These are phyloP conservation scores for Sorex araneus DNA, from an alignment of 2,113 vertebrate genomes.

Conservation along the genomic window DNA sequence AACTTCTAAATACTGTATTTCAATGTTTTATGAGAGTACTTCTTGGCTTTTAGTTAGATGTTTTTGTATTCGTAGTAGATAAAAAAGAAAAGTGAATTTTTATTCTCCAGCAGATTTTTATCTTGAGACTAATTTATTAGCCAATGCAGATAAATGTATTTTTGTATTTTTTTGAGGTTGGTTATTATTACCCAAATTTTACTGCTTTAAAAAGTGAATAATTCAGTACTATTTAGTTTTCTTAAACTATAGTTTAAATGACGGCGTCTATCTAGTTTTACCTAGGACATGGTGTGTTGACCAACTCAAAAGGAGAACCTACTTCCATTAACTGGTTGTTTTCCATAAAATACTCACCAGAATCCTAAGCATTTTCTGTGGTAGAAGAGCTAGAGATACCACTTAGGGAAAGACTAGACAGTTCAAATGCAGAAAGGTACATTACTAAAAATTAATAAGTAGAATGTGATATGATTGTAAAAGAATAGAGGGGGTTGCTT, in stretches of 20 bases:
- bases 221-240: not conserved
- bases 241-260: not conserved
- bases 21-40: not conserved
- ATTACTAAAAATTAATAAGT: not conserved
- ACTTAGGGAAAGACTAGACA: not conserved
- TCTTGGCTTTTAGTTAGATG: not conserved
- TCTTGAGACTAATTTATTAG: conserved; percentile 1
- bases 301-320: not conserved
- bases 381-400: not conserved
- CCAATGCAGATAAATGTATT: not conserved
- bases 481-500: not conserved
- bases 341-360: not conserved
- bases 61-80: not conserved
- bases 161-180: conserved; percentile 20
- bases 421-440: not conserved
- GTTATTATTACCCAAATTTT: not conserved
- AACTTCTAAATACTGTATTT: not conserved
- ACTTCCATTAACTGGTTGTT: not conserved
- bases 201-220: not conserved
- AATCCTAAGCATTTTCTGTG: not conserved
- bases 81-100: not conserved
- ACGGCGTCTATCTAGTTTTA: not conserved
- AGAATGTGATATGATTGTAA: not conserved
- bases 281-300: not conserved
- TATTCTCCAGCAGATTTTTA: conserved; percentile 3